Evolutionary conservation across 2,797 vertebrate species (phyloP), one percentile per base, ranked within the genome.

Genomic region (Orestias chungarensis): DNA sequence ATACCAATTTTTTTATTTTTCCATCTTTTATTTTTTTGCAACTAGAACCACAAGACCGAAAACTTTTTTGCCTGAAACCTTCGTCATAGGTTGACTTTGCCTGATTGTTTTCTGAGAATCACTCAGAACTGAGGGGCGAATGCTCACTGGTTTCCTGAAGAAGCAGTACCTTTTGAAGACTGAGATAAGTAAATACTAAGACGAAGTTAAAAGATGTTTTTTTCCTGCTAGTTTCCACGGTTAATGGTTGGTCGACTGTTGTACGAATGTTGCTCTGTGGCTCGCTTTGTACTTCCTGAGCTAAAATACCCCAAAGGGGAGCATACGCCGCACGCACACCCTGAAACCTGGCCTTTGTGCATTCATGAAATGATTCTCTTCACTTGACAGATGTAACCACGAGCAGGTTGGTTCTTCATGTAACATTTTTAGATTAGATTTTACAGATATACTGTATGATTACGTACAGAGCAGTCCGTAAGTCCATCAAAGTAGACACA

Each of bases 251-350:
- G 69, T 74, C 14, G 47, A 70, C 42, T 70, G 64, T 49, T 31
- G 29, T 76, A 64, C 54, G 79, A 83, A 85, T 87, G 83, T 85
- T 81, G 69, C 77, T 79, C 68, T 68, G 79, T 50, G 72, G 81
- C 82, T 84, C 52, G 25, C 50, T 79, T 23, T 71, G 55, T 44
- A 82, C 89, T 92, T 93, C 89, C 91, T 92, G 88, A 84, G 50
- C 75, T 84, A 57, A 87, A 76, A 82, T 78, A 71, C 84, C 83
- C 66, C 84, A 75, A n/a, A 69, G 57, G 83, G 78, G 82, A 85
- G 77, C 79, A 74, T 77, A 42, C 23, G 2, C 11, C 0, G 17
- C 35, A 27, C n/a, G 23, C 11, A n/a, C 4, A 50, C 27, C 31
- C 46, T 66, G 61, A 11, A 42, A 42, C 25, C 25, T 20, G 49